Base-by-base conservation (phyloP, 2,888 invertebrate genomes). In the Troglohyphantes excavatus region DNA sequence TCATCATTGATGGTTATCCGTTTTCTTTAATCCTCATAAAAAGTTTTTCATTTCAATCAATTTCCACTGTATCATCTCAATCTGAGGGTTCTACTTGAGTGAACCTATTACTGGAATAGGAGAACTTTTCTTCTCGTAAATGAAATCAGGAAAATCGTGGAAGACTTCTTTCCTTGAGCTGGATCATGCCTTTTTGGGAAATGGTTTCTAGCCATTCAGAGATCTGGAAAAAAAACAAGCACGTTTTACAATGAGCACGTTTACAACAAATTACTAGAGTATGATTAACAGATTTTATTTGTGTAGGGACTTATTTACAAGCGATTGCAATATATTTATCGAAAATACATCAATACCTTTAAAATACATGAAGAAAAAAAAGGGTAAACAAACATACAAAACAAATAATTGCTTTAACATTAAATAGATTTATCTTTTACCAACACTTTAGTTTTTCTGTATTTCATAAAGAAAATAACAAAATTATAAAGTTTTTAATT, bases 1-100 rank as follows among this genome's bases (percentile, higher is more conserved):
- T 76, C 68, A 76, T 76, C 85, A 76, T 73, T 39, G 21, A 33
- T 13, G 46, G 63, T 63, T 83, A 72, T 83, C 29, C 39, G 39
- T 33, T 59, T 39, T 21, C 46, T 85, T 39, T 76, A 78, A 78
- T 70, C 61, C n/a, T n/a, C n/a, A n/a, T 61, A 39, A 39, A 23
- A 27, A 26, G 53, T 39, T 78, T 84, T 78, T 63, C 53, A 70
- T 26, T 70, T 76, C 27, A 33, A 17, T 43, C 70, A 86, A 53
- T 67, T 86, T 61, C 68, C 61, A 68, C 39, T 39, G 29, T 86
- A 76, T 70, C 78, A 59, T 70, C 78, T 67, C 78, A 78, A 86
- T 86, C 85, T 70, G 29, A 59, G 78, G 85, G 59, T 78, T 78
- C 78, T 75, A 53, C 70, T 78, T 43, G 39, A 78, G 17, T 70